Conservation (phyloP, 1,140 invertebrate genomes). For the Meloidogyne exigua region DNA sequence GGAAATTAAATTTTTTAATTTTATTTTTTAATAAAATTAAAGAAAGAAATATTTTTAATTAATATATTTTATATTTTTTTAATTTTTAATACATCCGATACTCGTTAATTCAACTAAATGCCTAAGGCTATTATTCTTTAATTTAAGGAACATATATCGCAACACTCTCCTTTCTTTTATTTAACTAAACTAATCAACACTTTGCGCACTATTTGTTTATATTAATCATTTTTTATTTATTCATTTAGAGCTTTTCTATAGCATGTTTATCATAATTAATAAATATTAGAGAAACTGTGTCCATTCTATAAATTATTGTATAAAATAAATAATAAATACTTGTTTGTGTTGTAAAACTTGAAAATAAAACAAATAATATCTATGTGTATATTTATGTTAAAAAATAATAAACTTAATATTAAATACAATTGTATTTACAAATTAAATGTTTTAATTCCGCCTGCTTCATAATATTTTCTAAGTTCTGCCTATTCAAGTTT, state of each 20-base stretch:
- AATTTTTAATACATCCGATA: background rate
- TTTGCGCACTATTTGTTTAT: background rate
- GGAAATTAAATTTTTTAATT: background rate
- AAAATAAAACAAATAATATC: no score
- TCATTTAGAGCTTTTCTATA: background rate
- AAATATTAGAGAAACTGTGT: background rate
- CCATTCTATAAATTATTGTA: background rate
- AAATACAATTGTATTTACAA: background rate
- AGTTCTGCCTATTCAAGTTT: no score
- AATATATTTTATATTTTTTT: no score
- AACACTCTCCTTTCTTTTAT: background rate
- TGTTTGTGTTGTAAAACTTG: background rate
- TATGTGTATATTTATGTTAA: no score
- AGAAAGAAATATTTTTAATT: background rate
- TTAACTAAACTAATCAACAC: background rate
- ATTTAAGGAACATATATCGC: background rate
- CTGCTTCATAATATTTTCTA: background rate
- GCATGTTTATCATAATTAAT: background rate
- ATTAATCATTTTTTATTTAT: background rate
- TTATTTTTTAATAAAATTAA: background rate
- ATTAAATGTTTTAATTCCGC: background rate
- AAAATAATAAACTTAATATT: no score
- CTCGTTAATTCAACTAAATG: background rate
- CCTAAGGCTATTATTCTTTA: background rate
- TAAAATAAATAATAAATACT: background rate